Percentiles rank a stretch among this genome's conserved stretches.
Evolutionary conservation across 2,113 vertebrate species (phyloP).

Genomic region (Sebastes schlegelii): DNA sequence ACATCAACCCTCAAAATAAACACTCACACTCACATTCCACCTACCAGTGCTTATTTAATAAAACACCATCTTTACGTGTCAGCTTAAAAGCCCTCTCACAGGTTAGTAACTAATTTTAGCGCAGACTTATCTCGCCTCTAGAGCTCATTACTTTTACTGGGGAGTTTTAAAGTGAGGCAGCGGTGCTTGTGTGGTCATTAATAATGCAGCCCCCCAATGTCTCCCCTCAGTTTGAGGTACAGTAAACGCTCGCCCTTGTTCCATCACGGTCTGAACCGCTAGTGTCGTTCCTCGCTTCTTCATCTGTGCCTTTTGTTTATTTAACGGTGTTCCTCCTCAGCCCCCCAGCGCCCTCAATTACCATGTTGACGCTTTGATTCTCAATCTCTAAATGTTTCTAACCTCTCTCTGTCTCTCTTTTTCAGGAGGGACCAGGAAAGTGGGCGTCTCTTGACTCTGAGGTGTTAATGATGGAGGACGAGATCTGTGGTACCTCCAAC

Average conservation of each 20-base stretch:
- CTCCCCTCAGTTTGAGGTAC: conserved; percentile 2
- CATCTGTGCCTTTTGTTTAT: neutral
- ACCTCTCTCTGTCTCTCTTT: neutral
- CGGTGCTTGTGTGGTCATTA: conserved; percentile 12
- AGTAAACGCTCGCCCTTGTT: neutral
- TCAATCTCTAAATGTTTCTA: neutral
- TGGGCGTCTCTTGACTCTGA: conserved; percentile 94
- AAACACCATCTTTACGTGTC: conserved; percentile 4
- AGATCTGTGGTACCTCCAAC: conserved; percentile 94
- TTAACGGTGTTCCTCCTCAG: neutral
- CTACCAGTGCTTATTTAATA: neutral
- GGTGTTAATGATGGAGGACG: conserved; percentile 93
- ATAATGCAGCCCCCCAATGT: conserved; percentile 13
- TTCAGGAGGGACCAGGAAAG: conserved; percentile 93
- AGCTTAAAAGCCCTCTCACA: conserved; percentile 1
- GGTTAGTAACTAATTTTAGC: neutral
- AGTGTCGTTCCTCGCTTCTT: neutral
- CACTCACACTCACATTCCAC: neutral
- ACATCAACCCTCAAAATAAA: neutral
- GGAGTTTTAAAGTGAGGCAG: neutral
- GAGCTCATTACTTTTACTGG: conserved; percentile 21
- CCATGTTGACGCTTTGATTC: neutral
- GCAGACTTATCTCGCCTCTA: neutral
- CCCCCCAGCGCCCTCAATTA: neutral
- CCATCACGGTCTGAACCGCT: neutral